phyloP scores from a whole-genome alignment of 2,113 vertebrate genomes.

The Pelobates fuscus region DNA sequence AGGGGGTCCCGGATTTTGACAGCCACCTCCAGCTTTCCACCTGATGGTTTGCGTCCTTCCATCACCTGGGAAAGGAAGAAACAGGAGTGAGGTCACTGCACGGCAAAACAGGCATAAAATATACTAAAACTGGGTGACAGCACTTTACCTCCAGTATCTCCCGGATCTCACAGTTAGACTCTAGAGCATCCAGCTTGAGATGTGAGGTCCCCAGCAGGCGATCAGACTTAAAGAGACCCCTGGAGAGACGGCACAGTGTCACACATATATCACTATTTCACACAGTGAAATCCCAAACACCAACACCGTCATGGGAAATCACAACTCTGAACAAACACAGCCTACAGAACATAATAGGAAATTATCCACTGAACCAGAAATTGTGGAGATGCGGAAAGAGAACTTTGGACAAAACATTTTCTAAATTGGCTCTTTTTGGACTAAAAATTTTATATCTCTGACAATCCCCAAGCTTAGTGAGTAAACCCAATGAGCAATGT shows the following conservation, averaged over 20 bases:
- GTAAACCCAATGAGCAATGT: too few species aligned
- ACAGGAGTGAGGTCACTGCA: not conserved
- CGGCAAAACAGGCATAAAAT: too few species aligned
- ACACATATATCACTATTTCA: not conserved
- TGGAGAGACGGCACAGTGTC: constrained; percentile 42
- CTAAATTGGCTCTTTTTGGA: too few species aligned
- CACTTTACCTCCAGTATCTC: constrained; percentile 79
- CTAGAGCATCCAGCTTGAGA: constrained; percentile 81
- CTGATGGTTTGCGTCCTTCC: constrained; percentile 84
- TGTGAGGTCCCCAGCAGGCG: constrained; percentile 81
- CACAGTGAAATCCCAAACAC: not conserved
- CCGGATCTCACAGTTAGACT: constrained; percentile 78
- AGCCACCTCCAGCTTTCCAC: constrained; percentile 82
- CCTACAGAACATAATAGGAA: too few species aligned
- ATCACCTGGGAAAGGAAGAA: constrained; percentile 66
- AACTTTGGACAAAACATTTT: too few species aligned
- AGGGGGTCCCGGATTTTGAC: constrained; percentile 83
- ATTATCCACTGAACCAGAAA: too few species aligned
- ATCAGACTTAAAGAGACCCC: constrained; percentile 85
- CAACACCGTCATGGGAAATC: too few species aligned
- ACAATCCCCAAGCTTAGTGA: too few species aligned
- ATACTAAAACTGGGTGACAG: not conserved
- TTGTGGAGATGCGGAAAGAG: too few species aligned
- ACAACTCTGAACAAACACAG: too few species aligned
- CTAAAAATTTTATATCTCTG: too few species aligned